Conservation (phyloP, 2,113 vertebrate genomes). For the Symphodus melops region DNA sequence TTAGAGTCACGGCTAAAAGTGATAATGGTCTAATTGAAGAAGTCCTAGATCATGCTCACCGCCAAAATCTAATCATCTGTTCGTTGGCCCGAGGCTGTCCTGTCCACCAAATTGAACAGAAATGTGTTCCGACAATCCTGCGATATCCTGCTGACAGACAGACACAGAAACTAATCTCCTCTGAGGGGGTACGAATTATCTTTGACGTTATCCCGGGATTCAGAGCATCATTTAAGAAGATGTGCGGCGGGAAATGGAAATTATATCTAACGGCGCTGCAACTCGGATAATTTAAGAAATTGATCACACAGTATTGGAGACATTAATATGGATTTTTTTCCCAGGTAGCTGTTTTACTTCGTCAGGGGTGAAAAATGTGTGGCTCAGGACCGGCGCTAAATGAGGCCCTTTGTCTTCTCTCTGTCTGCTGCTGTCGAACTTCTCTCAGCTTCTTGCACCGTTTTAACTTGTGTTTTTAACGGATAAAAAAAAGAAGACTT, state of each 20-base stretch:
- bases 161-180: constrained; percentile 29
- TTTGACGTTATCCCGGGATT: constrained; percentile 21
- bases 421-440: constrained; percentile 8
- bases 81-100: constrained; percentile 32
- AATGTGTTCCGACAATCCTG: constrained; percentile 5
- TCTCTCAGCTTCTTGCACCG: constrained; percentile 15
- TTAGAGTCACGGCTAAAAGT: constrained; percentile 36
- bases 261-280: constrained; percentile 16
- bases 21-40: constrained; percentile 46
- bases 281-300: constrained; percentile 48
- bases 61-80: constrained; percentile 43
- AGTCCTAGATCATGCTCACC: constrained; percentile 35
- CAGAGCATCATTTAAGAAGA: constrained; percentile 37
- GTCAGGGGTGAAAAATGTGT: constrained; percentile 27
- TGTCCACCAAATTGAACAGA: constrained; percentile 30
- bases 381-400: constrained; percentile 17
- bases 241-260: constrained; percentile 1
- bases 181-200: constrained; percentile 34
- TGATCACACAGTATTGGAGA: constrained; percentile 43
- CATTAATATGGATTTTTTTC: constrained; percentile 34
- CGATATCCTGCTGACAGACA: constrained; percentile 43
- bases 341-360: constrained; percentile 29
- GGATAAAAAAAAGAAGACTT: not conserved
- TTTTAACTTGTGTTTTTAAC: constrained; percentile 2
- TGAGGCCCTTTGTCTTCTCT: constrained; percentile 41